phyloP scores from a whole-genome alignment of 2,113 vertebrate genomes.

The Takifugu bimaculatus region DNA sequence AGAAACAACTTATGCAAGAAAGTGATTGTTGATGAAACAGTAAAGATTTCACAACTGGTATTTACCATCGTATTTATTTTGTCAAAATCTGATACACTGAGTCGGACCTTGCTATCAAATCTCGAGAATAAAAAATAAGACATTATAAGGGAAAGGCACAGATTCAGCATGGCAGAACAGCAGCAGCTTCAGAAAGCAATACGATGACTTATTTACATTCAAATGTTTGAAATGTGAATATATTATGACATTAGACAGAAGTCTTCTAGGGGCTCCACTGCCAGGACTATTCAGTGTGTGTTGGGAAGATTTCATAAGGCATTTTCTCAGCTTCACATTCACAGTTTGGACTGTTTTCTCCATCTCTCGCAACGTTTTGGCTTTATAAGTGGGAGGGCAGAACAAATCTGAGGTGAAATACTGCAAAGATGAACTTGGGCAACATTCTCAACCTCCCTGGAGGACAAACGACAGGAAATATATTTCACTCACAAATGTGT shows the following conservation, averaged over 20 bases:
- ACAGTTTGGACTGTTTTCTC: constrained; percentile 56
- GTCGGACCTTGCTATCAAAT: constrained; percentile 44
- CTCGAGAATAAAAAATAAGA: neutral
- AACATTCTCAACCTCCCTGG: constrained; percentile 10
- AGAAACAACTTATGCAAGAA: neutral
- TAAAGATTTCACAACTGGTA: constrained; percentile 19
- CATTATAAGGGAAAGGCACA: neutral
- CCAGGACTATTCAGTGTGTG: constrained; percentile 51
- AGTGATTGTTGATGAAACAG: neutral
- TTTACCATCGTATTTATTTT: constrained; percentile 59
- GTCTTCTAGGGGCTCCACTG: constrained; percentile 32
- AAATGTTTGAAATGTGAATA: constrained; percentile 50
- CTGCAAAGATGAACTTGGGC: constrained; percentile 5
- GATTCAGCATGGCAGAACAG: constrained; percentile 64
- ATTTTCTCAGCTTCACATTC: constrained; percentile 53
- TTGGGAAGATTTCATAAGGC: constrained; percentile 60
- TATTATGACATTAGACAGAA: constrained; percentile 44
- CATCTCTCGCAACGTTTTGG: neutral
- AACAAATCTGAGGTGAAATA: constrained; percentile 24
- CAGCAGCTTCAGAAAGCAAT: constrained; percentile 69
- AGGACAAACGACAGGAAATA: constrained; percentile 9
- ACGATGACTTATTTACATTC: constrained; percentile 61
- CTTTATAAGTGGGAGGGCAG: neutral
- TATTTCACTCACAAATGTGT: constrained; percentile 23
- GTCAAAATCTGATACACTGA: constrained; percentile 63